Base-by-base conservation (phyloP, 1,140 invertebrate species). In the Drosophila burlai region DNA sequence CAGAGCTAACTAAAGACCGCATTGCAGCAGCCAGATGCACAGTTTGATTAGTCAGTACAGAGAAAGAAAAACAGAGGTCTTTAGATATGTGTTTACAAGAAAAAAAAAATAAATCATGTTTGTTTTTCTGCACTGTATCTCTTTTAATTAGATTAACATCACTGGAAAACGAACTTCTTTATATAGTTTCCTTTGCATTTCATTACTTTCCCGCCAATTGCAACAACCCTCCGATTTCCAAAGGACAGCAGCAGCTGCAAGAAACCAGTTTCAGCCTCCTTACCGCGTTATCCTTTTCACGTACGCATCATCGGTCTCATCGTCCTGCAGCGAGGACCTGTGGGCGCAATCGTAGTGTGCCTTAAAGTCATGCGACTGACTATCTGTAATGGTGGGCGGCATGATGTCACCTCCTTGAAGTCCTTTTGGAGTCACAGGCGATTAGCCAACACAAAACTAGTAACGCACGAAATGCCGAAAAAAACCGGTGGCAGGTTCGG, bases 351-450 rank as follows among this genome's bases (percentile, higher is more conserved):
- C 82, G 46, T 71, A 83, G 50, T 79, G 83, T 5, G 34, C 49
- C 63, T 91, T 91, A 9, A 82, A 91, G 36, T 82, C 81, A 38
- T 91, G 84, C 46, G 71, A 42, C 43, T 65, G 52, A 57, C 62
- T 83, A 16, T 62, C 78, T 4, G 81, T 84, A n/a, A 83, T 86
- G 31, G 89, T 91, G 34, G 90, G 90, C 43, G 90, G 77, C 90
- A 84, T 91, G 72, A 90, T 90, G 78, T 80, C 85, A 89, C 55
- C 57, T 59, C 57, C n/a, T 40, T 11, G 49, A 49, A 67, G 46
- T 85, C 81, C 85, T 90, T 55, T 69, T 24, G 26, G 24, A 34
- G 36, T 24, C 45, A 34, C 50, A 46, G 36, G 16, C 24, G 18
- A 46, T 11, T 29, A 46, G 18, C 13, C 26, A 34, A 34, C 9